phyloP scores from a whole-genome alignment of 2,888 invertebrate species.

The Lysandra bellargus region DNA sequence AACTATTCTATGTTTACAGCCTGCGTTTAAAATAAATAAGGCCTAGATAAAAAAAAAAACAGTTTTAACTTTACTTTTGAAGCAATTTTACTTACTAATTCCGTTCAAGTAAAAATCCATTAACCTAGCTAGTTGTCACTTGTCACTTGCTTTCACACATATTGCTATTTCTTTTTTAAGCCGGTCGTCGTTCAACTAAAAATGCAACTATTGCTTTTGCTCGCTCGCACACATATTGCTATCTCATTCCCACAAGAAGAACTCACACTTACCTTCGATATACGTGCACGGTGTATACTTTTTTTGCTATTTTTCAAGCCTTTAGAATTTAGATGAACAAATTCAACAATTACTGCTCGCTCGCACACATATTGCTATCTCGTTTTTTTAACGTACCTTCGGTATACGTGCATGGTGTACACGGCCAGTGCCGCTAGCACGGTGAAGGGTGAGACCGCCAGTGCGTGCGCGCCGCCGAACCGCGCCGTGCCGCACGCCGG shows the following conservation, averaged over 20 bases:
- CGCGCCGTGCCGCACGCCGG: constrained; percentile 91
- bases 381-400: constrained; percentile 49
- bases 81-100: neutral
- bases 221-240: too few species aligned
- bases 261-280: too few species aligned
- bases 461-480: constrained; percentile 79
- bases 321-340: too few species aligned
- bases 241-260: too few species aligned
- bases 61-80: neutral
- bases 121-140: neutral
- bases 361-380: too few species aligned
- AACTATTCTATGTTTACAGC: neutral
- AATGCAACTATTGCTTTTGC: too few species aligned
- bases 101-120: neutral
- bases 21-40: neutral
- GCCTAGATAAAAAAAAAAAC: neutral
- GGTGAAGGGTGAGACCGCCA: constrained; percentile 47
- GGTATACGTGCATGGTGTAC: constrained; percentile 47
- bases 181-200: too few species aligned
- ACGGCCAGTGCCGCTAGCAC: constrained; percentile 45
- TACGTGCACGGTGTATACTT: too few species aligned
- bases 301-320: too few species aligned
- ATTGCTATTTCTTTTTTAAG: neutral
- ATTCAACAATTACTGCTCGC: neutral
- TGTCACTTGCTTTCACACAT: too few species aligned